These are phyloP conservation scores for Notodonta ziczac DNA, from an alignment of 2,888 invertebrate species.

Conservation along the genomic window DNA sequence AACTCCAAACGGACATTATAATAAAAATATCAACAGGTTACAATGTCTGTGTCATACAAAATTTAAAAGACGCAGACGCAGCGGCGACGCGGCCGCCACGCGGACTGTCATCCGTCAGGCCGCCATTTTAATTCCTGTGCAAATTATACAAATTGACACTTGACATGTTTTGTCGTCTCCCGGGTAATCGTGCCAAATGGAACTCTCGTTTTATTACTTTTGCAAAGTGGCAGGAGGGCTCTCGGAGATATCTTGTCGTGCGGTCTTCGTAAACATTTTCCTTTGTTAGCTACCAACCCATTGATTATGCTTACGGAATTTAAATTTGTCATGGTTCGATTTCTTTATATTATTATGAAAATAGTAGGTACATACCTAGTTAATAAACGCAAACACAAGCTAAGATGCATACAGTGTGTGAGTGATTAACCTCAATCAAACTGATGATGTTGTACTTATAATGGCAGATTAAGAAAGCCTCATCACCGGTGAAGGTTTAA, in stretches of 20 bases:
- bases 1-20: slow-evolving; percentile 18
- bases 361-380: no score
- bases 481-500: slow-evolving; percentile 57
- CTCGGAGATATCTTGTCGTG: slow-evolving; percentile 29
- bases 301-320: slow-evolving; percentile 7
- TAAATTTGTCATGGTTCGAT: no score
- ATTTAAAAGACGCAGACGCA: slow-evolving; percentile 30
- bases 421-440: slow-evolving; percentile 7
- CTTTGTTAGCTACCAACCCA: slow-evolving; percentile 34
- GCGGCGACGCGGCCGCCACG: slow-evolving; percentile 44
- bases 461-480: slow-evolving; percentile 35
- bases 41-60: slow-evolving; percentile 31
- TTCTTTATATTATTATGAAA: no score
- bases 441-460: slow-evolving; percentile 10
- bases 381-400: no score
- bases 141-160: slow-evolving; percentile 80
- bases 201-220: slow-evolving; percentile 68
- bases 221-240: slow-evolving; percentile 49
- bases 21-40: slow-evolving; percentile 45
- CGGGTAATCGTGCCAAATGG: slow-evolving; percentile 74
- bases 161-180: slow-evolving; percentile 81
- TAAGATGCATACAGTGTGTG: background rate
- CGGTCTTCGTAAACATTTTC: slow-evolving; percentile 24
- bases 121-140: slow-evolving; percentile 74
- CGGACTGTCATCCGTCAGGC: slow-evolving; percentile 74